A percentile compares a stretch with the other conserved stretches of the same genome.
phyloP scores from a whole-genome alignment of 1,140 invertebrate species.

The Scaptodrosophila lebanonensis region DNA sequence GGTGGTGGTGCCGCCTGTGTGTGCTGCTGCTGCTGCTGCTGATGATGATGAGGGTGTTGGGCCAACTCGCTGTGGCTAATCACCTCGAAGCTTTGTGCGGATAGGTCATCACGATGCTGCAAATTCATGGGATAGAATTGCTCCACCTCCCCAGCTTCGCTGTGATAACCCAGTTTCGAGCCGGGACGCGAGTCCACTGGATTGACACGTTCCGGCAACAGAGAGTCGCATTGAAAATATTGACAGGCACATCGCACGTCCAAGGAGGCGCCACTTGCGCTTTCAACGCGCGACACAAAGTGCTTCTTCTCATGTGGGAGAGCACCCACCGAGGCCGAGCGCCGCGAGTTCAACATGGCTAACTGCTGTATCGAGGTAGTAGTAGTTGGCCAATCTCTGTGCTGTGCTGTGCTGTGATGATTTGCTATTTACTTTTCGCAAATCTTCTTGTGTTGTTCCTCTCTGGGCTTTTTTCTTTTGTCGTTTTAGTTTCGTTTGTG shows the following conservation, averaged over 20 bases:
- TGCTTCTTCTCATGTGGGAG: constrained; percentile 79
- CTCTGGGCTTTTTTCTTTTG: constrained; percentile 33
- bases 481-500: constrained; percentile 51
- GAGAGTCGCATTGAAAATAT: constrained; percentile 87
- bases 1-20: constrained; percentile 25
- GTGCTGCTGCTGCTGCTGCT: no score
- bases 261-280: constrained; percentile 83
- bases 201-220: constrained; percentile 85
- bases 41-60: constrained; percentile 8
- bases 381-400: constrained; percentile 28
- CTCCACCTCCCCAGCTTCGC: constrained; percentile 32
- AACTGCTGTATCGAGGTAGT: not conserved
- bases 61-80: constrained; percentile 62
- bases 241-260: constrained; percentile 91
- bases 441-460: constrained; percentile 12
- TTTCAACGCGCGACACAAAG: constrained; percentile 80
- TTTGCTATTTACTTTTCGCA: constrained; percentile 53
- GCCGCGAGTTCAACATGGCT: constrained; percentile 60
- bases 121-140: constrained; percentile 33
- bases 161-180: constrained; percentile 77
- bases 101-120: constrained; percentile 50
- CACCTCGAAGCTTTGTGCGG: constrained; percentile 54
- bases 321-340: constrained; percentile 82
- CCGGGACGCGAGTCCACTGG: constrained; percentile 80
- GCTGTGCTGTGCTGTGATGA: constrained; percentile 8